Percentiles rank a stretch among this genome's conserved stretches.
Evolutionary conservation across 2,888 invertebrate species (phyloP).

Genomic region (Cosmorhoe ocellata): DNA sequence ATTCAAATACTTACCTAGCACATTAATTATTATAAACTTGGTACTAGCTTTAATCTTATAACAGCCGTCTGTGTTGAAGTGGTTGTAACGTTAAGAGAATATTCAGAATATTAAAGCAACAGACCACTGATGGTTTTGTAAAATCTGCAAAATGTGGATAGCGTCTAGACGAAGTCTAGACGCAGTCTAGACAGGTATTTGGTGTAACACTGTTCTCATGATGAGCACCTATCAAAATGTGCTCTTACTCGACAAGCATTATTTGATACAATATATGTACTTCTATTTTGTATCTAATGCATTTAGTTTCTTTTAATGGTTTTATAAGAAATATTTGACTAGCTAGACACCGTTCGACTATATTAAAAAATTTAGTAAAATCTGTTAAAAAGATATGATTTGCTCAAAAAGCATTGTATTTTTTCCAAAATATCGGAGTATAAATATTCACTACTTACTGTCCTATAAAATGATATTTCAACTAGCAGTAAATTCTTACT

Average conservation of each 20-base stretch:
- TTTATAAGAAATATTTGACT: background rate
- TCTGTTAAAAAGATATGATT: too few species aligned
- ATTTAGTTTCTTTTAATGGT: background rate
- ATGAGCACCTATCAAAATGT: slow-evolving; percentile 63
- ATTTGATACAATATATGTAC: slow-evolving; percentile 34
- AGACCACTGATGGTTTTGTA: slow-evolving; percentile 42
- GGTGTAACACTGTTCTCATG: slow-evolving; percentile 64
- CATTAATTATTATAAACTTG: slow-evolving; percentile 4
- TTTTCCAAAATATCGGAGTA: background rate
- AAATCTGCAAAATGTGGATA: slow-evolving; percentile 65
- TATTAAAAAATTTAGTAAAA: too few species aligned
- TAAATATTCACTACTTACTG: background rate
- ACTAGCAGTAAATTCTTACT: slow-evolving; percentile 19
- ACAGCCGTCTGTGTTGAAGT: slow-evolving; percentile 21
- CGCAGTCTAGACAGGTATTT: slow-evolving; percentile 79
- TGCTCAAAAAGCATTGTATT: too few species aligned
- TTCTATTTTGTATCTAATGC: background rate
- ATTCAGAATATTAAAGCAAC: slow-evolving; percentile 37
- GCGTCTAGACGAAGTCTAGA: slow-evolving; percentile 79
- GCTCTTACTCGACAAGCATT: slow-evolving; percentile 48
- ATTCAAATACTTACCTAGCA: slow-evolving; percentile 21
- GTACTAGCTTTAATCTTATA: slow-evolving; percentile 13
- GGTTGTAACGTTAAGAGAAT: slow-evolving; percentile 31
- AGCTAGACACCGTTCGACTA: too few species aligned
- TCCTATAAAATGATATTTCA: slow-evolving; percentile 22